Evolutionary conservation across 2,888 invertebrate genomes (phyloP).

Genomic region (Biston betularia): DNA sequence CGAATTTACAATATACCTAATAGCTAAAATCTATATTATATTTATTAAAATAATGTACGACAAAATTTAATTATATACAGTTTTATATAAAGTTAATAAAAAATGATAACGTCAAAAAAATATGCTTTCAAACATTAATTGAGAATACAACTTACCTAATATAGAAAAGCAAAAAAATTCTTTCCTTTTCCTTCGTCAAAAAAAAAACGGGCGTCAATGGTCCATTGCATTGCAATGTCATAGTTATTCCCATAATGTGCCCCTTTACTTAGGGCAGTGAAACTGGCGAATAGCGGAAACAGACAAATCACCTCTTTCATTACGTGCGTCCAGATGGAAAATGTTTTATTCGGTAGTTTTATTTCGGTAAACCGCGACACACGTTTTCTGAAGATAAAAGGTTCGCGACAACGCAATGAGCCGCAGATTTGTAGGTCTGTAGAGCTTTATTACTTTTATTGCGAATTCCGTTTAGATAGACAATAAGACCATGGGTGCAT

Average conservation of each 20-base stretch:
- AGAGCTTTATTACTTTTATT: slow-evolving; percentile 44
- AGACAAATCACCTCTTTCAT: slow-evolving; percentile 45
- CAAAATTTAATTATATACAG: too few species aligned
- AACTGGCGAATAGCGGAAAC: slow-evolving; percentile 35
- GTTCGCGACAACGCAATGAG: slow-evolving; percentile 22
- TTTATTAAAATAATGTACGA: too few species aligned
- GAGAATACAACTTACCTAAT: not conserved
- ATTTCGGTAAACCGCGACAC: slow-evolving; percentile 44
- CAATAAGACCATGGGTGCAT: slow-evolving; percentile 39
- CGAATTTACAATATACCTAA: too few species aligned
- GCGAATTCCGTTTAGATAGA: slow-evolving; percentile 31
- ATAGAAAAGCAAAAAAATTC: not conserved
- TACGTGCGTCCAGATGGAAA: slow-evolving; percentile 41
- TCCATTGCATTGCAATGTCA: not conserved
- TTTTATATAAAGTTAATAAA: too few species aligned
- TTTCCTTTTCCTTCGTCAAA: not conserved
- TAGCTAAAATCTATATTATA: too few species aligned
- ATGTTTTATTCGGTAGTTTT: slow-evolving; percentile 40
- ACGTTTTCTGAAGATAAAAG: slow-evolving; percentile 43
- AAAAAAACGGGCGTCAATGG: not conserved
- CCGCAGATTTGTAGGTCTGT: slow-evolving; percentile 34
- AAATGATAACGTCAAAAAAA: not conserved
- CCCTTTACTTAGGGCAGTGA: slow-evolving; percentile 16
- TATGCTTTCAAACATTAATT: not conserved
- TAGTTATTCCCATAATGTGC: slow-evolving; percentile 4